A percentile compares a stretch with the other conserved stretches of the same genome.
Conservation (phyloP, 2,888 invertebrate genomes). For the Pristionchus entomophagus region DNA sequence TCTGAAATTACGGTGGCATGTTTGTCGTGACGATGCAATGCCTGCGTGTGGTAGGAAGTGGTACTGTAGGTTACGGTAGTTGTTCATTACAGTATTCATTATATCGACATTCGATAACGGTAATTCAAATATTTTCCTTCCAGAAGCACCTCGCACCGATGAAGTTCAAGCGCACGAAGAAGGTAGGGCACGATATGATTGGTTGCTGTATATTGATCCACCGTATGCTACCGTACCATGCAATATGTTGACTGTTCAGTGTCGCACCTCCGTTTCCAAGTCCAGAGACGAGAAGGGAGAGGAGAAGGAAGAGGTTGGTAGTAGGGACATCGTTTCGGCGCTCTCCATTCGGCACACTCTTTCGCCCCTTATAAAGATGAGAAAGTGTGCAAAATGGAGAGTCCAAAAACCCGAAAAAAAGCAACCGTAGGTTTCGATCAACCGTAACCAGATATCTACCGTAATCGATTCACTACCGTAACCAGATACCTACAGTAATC, state of each 20-base stretch:
- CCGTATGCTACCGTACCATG: background rate
- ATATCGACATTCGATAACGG: too few species aligned
- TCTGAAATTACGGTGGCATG: too few species aligned
- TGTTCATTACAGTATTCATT: background rate
- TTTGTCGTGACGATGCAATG: too few species aligned
- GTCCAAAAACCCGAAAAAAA: too few species aligned
- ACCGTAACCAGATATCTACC: background rate
- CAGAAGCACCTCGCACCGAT: slow-evolving; percentile 20
- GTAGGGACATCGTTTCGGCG: too few species aligned
- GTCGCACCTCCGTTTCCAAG: too few species aligned
- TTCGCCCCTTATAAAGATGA: too few species aligned
- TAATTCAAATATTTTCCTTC: background rate
- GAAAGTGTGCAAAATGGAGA: too few species aligned
- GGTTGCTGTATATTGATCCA: background rate
- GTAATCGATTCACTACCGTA: background rate
- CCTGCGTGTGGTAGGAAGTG: too few species aligned
- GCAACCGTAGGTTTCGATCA: too few species aligned
- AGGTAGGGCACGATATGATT: background rate
- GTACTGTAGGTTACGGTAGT: background rate
- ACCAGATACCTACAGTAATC: background rate
- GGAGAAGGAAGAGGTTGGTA: background rate
- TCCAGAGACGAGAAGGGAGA: background rate
- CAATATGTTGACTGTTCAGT: too few species aligned
- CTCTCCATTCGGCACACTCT: too few species aligned
- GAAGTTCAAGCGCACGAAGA: slow-evolving; percentile 27